Base-by-base conservation (phyloP, 1,140 invertebrate genomes). In the Hesperophylax magnus region DNA sequence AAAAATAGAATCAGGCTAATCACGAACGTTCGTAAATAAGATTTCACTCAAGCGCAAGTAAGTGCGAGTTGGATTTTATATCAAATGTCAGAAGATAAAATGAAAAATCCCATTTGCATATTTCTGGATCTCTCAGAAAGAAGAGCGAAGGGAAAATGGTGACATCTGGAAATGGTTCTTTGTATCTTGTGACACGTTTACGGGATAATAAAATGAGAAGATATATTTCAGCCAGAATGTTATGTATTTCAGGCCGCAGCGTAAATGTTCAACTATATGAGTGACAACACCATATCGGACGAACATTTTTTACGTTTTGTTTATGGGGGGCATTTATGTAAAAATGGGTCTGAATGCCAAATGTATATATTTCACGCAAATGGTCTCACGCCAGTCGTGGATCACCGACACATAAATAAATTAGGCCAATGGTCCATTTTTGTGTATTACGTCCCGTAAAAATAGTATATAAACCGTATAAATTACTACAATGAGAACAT, bases 81-180 rank as follows among this genome's bases (percentile, higher is more conserved):
- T 58, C n/a, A 22, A 31, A 75, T 27, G 71, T 75, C 71, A 58
- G 56, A 58, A 75, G 18, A 56, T 17, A 22, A 75, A 58, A 75
- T 75, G 71, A 75, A 58, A 75, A 75, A 75, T 75, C 71, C 52
- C 52, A 31, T 54, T 75, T 75, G 56, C 52, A 75, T 75, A 53
- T 56, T 75, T 75, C 53, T 56, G 8, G 31, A 76, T 76, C 56
- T 72, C 53, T 52, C 56, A 61, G 24, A 31, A 76, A 76, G 69
- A 72, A 72, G 22, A 72, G 27, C 53, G 72, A 76, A 39, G 72
- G 54, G 24, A 58, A 27, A 15, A 76, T 60, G 72, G 69, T 60
- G 72, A 76, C 72, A 76, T 76, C 72, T 76, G 72, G 56, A 76
- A 76, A 76, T 76, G 72, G 72, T 61, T 34, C 72, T 76, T 76